Base-by-base conservation (phyloP, 1,140 invertebrate genomes). In the Cydia fagiglandana region DNA sequence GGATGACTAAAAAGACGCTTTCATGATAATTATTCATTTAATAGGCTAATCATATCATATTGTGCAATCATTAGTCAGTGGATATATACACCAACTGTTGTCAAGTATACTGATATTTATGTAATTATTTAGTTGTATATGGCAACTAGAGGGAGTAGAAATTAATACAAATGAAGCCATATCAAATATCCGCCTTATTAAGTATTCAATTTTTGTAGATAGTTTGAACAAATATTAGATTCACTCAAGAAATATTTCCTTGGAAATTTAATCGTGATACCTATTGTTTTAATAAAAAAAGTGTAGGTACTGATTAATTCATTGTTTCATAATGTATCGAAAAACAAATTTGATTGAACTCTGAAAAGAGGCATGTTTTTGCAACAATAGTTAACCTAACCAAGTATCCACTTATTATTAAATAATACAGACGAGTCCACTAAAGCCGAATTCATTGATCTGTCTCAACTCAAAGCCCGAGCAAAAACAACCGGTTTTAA, bases 401-500 rank as follows among this genome's bases (percentile, higher is more conserved):
- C 64, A 64, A 2, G 64, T 30, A 64, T 64, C 64, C n/a, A 28
- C 24, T 64, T 56, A 20, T 28, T 64, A 9, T 47, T 47, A 13
- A 15, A 47, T 15, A 47, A 47, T 47, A 47, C 45, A 47, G 45
- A 4, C 7, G 64, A 64, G 30, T 30, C 15, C 15, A 17, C 30
- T 70, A 34, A 70, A 70, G 38, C 17, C 30, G 34, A 38, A 45
- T 70, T 2, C 66, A 70, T 70, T 70, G 56, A 61, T 61, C 20
- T 61, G 56, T 61, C 20, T 61, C 38, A 38, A 24, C 56, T 61
- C 66, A 38, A 24, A 61, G n/a, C 34, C 66, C 2, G 5, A 70
- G 34, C 66, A 70, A 70, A 38, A 70, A 70, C 66, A 34, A 70
- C 66, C 66, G 34, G 34, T 38, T 66, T 68, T 70, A 70, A 70